Conservation (phyloP, 2,797 vertebrate species). For the Lophotriccus pileatus region DNA sequence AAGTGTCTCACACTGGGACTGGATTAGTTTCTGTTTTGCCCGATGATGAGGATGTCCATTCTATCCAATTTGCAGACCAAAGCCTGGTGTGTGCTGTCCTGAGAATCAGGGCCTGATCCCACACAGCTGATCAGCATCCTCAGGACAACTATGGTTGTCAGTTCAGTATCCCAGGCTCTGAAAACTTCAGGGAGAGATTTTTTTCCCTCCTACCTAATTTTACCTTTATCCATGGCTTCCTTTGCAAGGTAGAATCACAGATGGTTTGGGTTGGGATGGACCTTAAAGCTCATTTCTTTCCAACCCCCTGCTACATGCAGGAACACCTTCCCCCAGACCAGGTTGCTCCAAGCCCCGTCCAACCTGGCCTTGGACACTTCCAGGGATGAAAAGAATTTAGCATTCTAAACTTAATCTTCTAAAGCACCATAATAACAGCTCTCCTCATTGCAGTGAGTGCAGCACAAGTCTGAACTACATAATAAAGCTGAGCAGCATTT, state of each 20-base stretch:
- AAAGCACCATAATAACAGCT: background rate
- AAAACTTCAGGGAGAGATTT: background rate
- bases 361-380: background rate
- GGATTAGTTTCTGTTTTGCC: background rate
- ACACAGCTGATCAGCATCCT: background rate
- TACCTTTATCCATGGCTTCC: background rate
- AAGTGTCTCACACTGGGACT: background rate
- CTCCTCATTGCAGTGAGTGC: background rate
- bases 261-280: background rate
- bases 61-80: background rate
- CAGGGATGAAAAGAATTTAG: background rate
- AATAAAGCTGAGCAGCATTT: background rate
- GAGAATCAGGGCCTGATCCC: background rate
- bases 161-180: background rate
- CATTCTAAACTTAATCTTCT: background rate
- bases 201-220: background rate
- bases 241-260: background rate
- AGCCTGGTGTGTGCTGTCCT: background rate
- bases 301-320: background rate
- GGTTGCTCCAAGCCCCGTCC: fast-evolving
- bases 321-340: background rate
- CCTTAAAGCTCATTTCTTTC: background rate
- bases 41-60: background rate
- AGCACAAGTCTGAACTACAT: background rate
- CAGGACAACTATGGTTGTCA: background rate